Conservation (phyloP, 2,888 invertebrate species). For the Germaria angustata region DNA sequence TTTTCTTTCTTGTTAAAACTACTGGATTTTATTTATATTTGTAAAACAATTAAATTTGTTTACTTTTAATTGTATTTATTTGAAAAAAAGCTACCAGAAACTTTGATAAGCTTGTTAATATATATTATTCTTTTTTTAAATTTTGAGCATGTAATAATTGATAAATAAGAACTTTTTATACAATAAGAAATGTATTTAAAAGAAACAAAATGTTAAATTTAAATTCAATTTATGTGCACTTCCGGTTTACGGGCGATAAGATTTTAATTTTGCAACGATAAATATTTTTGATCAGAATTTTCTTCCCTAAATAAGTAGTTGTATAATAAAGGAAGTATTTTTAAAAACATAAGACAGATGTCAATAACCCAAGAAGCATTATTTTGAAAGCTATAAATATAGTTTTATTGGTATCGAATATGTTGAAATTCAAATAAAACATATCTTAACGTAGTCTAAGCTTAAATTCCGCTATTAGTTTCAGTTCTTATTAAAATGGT, state of each 20-base stretch:
- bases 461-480: too few relatives aligned
- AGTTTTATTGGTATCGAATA: too few relatives aligned
- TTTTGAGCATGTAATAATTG: neutral
- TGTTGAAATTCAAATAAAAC: too few relatives aligned
- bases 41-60: neutral
- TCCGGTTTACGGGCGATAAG: neutral
- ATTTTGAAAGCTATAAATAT: too few relatives aligned
- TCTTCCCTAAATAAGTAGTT: neutral
- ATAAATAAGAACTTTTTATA: constrained; percentile 7
- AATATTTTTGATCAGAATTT: neutral
- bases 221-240: neutral
- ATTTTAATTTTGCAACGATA: neutral
- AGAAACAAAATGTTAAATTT: neutral
- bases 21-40: neutral
- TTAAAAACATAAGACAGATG: neutral
- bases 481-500: too few relatives aligned
- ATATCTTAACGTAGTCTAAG: too few relatives aligned
- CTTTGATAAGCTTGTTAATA: neutral
- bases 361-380: too few relatives aligned
- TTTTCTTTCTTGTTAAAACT: neutral
- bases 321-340: neutral
- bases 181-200: neutral
- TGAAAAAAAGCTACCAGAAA: neutral
- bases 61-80: neutral
- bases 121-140: neutral